Conservation (phyloP, 2,113 vertebrate genomes). For the Xiphorhynchus elegans region DNA sequence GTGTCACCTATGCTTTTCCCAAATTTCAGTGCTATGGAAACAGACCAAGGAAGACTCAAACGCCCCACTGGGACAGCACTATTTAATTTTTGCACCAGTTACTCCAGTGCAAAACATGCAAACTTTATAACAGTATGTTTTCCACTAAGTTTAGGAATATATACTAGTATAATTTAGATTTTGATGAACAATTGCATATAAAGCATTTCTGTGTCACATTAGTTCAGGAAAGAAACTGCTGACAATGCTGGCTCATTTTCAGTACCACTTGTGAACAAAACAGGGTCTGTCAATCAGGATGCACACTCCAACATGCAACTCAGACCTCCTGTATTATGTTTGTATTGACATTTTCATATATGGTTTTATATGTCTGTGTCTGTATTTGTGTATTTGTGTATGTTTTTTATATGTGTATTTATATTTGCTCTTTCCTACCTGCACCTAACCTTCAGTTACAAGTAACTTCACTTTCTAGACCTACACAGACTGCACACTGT, state of each 20-base stretch:
- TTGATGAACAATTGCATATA: slow-evolving; percentile 22
- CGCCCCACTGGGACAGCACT: not conserved
- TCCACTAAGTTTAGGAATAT: not conserved
- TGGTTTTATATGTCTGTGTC: no score
- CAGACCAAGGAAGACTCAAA: not conserved
- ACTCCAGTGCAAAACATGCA: not conserved
- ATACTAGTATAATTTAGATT: slow-evolving; percentile 1
- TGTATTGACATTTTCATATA: not conserved
- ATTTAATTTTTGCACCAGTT: not conserved
- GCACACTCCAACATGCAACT: not conserved
- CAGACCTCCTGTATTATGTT: not conserved
- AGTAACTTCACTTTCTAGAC: not conserved
- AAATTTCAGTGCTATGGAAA: not conserved
- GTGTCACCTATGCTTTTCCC: not conserved
- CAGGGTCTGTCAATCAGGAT: not conserved
- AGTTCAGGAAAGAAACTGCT: slow-evolving; percentile 21
- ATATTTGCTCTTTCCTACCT: not conserved
- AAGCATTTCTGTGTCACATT: not conserved
- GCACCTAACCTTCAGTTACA: not conserved
- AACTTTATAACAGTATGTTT: not conserved
- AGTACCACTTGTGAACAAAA: not conserved
- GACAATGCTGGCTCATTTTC: not conserved
- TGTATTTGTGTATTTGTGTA: not conserved
- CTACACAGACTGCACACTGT: not conserved
- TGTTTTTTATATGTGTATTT: not conserved